phyloP scores from a whole-genome alignment of 2,113 vertebrate genomes.

The Montifringilla adamsi region DNA sequence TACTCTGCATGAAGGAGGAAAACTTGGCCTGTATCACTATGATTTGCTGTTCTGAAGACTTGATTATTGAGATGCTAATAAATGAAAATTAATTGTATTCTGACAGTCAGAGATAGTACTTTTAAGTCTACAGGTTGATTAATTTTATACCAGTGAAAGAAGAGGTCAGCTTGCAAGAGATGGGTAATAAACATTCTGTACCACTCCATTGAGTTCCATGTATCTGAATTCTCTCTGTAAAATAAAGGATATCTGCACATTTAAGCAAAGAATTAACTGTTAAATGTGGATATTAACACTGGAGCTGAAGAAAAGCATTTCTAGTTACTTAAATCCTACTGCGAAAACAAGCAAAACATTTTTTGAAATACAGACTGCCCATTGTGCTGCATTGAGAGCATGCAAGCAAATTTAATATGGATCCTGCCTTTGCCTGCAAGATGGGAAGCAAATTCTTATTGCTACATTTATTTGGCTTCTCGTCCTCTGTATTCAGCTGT shows the following conservation, averaged over 20 bases:
- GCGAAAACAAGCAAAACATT: not conserved
- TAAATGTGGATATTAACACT: not conserved
- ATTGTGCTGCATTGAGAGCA: not conserved
- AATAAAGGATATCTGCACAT: not conserved
- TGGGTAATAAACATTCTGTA: not conserved
- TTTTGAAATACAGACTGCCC: not conserved
- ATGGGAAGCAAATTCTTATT: not conserved
- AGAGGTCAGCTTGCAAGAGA: not conserved
- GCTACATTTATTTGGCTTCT: constrained; percentile 13
- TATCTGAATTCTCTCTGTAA: not conserved
- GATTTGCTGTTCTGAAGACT: not conserved
- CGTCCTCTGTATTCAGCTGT: not conserved
- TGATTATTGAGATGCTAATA: constrained; percentile 7
- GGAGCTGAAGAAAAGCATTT: not conserved
- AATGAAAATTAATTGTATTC: not conserved
- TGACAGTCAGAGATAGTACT: not conserved
- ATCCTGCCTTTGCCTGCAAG: not conserved
- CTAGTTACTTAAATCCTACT: not conserved
- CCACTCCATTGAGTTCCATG: not conserved
- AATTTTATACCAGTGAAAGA: not conserved
- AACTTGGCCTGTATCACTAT: not conserved
- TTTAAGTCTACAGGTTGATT: not conserved
- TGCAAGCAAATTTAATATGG: not conserved
- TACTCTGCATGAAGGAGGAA: not conserved
- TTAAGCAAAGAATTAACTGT: not conserved